Evolutionary conservation across 2,888 invertebrate genomes (phyloP), one percentile per base, ranked within the genome.

Genomic region (Apodemia zela): DNA sequence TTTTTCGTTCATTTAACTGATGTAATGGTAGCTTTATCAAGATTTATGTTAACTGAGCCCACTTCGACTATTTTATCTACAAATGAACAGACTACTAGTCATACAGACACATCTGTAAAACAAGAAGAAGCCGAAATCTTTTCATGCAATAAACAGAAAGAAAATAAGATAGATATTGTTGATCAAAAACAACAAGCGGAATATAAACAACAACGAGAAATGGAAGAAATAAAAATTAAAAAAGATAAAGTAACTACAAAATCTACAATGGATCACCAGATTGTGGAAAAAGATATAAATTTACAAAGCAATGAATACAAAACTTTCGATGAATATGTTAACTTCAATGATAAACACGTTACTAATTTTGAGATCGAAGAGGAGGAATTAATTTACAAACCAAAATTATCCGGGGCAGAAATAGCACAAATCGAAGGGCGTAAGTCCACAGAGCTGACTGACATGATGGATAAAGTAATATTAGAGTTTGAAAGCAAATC

Each of bases 1-100:
- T 92, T 92, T 72, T 87, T 91, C 62, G 78, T 90, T 35, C 89
- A 92, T 70, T 70, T 92, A 6, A 90, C 92, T 2, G 89, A 90
- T 69, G 85, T 92, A 0, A 90, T 92, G 89, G 85, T 92, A 7
- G 86, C 86, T 17, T 70, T 92, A 60, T 87, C 89, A 1, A 82
- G 85, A 68, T 86, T 84, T 70, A 79, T 89, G 66, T 69, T 86
- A 54, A 73, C 77, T 45, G 82, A 87, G 67, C 84, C 85, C 35
- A 70, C 45, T 21, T 45, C 45, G 1, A 45, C 45, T n/a, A 6
- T 45, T n/a, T 59, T 47, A 47, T 57, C 47, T 2, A 17, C 25
- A 17, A 25, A 38, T 4, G 45, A 58, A 6, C n/a, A 25, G 21
- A 54, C 15, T 47, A 17, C 17, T 29, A 8, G 57, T 29, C 57